These are phyloP conservation scores for Monarcha castaneiventris DNA, from an alignment of 2,113 vertebrate genomes.

Conservation along the genomic window DNA sequence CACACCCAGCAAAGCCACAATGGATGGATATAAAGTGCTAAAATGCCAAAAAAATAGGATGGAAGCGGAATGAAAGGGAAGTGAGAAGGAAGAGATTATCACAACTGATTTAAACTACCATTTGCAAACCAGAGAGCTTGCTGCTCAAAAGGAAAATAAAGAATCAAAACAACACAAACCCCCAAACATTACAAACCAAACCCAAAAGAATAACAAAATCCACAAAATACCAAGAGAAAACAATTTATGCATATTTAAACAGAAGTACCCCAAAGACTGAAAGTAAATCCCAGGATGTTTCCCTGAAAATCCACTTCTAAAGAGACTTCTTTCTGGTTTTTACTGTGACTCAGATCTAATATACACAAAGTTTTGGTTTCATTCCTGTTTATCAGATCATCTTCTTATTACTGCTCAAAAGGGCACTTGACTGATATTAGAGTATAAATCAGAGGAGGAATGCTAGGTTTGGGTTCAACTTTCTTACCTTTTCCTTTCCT, in stretches of 20 bases:
- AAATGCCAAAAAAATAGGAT: background rate
- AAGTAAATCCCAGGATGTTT: background rate
- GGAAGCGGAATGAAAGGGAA: background rate
- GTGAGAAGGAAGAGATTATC: background rate
- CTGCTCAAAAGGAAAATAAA: background rate
- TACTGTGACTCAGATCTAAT: background rate
- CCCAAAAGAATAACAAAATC: background rate
- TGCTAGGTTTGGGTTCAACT: background rate
- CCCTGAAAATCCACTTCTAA: background rate
- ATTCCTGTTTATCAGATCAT: background rate
- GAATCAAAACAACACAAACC: background rate
- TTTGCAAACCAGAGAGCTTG: background rate
- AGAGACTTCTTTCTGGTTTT: background rate
- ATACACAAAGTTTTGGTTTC: background rate
- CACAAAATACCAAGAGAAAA: background rate
- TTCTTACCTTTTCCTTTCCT: background rate
- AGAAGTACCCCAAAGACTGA: background rate
- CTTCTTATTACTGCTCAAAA: background rate
- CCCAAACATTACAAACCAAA: background rate
- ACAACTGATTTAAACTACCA: background rate
- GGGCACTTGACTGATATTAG: background rate
- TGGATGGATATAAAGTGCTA: rapidly evolving
- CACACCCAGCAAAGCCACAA: background rate
- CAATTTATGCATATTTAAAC: background rate
- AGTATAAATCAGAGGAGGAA: background rate